phyloP scores from a whole-genome alignment of 2,113 vertebrate species.

The Dipodomys merriami region DNA sequence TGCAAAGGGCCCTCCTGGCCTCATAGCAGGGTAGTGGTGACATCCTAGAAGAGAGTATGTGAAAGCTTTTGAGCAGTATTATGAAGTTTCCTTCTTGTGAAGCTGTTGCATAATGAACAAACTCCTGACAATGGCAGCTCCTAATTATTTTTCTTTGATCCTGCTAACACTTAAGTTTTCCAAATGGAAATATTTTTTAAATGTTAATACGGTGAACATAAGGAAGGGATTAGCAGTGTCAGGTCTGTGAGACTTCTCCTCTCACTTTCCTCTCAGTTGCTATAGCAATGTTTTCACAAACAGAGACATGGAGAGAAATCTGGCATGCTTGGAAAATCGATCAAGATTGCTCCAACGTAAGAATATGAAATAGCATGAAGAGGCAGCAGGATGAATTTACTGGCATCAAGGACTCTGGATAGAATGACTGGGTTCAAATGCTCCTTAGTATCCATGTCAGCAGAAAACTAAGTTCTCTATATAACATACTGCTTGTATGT shows the following conservation, averaged over 20 bases:
- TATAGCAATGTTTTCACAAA: conserved; percentile 70
- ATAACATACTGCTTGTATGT: not conserved
- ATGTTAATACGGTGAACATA: conserved; percentile 66
- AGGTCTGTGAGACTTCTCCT: conserved; percentile 39
- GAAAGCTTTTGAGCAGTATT: not conserved
- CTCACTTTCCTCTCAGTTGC: conserved; percentile 62
- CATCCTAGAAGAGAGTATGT: not conserved
- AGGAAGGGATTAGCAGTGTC: conserved; percentile 60
- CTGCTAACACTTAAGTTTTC: conserved; percentile 55
- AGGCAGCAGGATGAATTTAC: not conserved
- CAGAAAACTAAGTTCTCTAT: not conserved
- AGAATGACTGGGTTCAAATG: not conserved
- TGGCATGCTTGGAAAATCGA: conserved; percentile 27
- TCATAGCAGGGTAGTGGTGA: not conserved
- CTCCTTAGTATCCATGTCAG: not conserved
- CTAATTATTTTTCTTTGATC: conserved; percentile 62
- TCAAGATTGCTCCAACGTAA: not conserved
- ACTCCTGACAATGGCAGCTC: not conserved
- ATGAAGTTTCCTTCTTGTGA: not conserved
- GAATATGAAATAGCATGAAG: conserved; percentile 1
- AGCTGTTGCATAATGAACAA: not conserved
- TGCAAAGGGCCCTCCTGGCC: not conserved
- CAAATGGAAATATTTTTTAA: conserved; percentile 66
- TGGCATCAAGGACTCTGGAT: not conserved
- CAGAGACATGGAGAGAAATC: conserved; percentile 45